A percentile compares a stretch with the other conserved stretches of the same genome.
Evolutionary conservation across 2,797 vertebrate genomes (phyloP).

Genomic region (Tokudaia muenninki): DNA sequence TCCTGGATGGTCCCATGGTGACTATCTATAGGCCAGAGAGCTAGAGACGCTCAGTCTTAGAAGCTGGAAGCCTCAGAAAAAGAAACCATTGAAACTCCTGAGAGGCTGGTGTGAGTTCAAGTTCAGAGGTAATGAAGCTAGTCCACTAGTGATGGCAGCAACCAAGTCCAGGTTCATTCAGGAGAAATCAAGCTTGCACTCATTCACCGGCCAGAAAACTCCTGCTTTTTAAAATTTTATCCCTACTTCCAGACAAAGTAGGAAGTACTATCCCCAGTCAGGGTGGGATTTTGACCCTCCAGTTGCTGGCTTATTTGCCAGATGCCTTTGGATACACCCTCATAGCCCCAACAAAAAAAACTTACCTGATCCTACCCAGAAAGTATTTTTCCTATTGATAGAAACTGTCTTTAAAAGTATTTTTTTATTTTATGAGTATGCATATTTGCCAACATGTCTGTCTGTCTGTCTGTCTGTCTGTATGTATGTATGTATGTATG

Average conservation of each 20-base stretch:
- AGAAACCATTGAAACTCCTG: background rate
- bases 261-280: too few relatives aligned
- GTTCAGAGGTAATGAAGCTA: background rate
- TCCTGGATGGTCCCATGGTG: background rate
- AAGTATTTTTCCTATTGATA: background rate
- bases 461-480: background rate
- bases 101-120: background rate
- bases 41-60: background rate
- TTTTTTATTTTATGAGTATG: background rate
- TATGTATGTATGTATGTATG: background rate
- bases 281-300: background rate
- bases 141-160: background rate
- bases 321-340: background rate
- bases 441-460: background rate
- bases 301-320: background rate
- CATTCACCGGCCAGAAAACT: background rate
- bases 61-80: background rate
- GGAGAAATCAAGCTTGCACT: background rate
- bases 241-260: background rate
- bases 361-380: background rate
- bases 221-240: background rate
- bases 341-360: background rate
- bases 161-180: background rate
- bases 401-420: background rate
- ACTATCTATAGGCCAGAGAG: background rate